Base-by-base conservation (phyloP, 2,888 invertebrate species). In the Ramazzottius varieornatus region DNA sequence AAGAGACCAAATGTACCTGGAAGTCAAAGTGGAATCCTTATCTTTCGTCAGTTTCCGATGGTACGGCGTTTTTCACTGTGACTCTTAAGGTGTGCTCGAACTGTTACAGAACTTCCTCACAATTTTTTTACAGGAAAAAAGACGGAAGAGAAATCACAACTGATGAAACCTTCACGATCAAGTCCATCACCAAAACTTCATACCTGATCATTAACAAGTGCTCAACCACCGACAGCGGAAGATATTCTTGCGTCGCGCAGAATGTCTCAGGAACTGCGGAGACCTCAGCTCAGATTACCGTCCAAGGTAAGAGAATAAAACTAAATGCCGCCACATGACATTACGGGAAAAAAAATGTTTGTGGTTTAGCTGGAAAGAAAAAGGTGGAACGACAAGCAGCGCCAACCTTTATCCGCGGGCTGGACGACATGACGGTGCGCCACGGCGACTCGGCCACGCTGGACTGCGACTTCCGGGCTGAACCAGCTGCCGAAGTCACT, bases 391-490 rank as follows among this genome's bases (percentile, higher is more conserved):
- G 16, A 24, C 20, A 13, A n/a, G 54, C 8, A 54, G 16, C 54
- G 20, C 54, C 54, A 29, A 54, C 29, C 29, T 54, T 54, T 29
- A n/a, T 54, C 13, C 13, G 54, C 8, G 4, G 16, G 29, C 70
- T 74, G 1, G 72, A 72, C 66, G 74, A 74, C 65, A 74, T 74
- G 1, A 72, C 71, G 1, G 74, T 74, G 34, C 68, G 73, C 32
- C 74, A 74, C 67, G 74, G 74, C 20, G 74, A 74, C 66, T 73
- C 74, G 2, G 69, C 74, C 32, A 73, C 73, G 64, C 68, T 74
- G 67, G 74, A 74, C 67, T 74, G 74, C 13, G 74, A 74, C 8
- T 70, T 74, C 20, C 69, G 74, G n/a, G 74, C 73, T 33, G 74
- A 74, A 65, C 66, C 66, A 4, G 2, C 33, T 2, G 63, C 65